A percentile compares a stretch with the other conserved stretches of the same genome.
Evolutionary conservation across 2,797 vertebrate genomes (phyloP).

Genomic region (Geotrypetes seraphini): DNA sequence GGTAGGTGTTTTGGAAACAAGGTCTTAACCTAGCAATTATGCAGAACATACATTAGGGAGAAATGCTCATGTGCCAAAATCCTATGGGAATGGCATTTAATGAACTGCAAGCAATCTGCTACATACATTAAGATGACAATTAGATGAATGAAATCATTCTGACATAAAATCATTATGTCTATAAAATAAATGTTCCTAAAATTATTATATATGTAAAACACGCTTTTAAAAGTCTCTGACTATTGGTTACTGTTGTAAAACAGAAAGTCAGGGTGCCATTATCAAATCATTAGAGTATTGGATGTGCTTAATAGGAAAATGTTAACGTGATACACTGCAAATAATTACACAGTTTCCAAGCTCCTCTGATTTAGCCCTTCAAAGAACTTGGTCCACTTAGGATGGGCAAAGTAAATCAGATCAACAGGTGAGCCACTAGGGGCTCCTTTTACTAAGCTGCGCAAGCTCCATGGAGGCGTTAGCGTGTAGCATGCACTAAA

Average conservation of each 20-base stretch:
- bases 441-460: no score
- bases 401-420: conserved; percentile 25
- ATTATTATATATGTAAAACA: conserved; percentile 1
- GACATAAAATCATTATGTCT: not conserved
- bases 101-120: not conserved
- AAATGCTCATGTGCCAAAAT: not conserved
- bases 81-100: not conserved
- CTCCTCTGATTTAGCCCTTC: no score
- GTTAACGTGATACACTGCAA: not conserved
- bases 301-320: not conserved
- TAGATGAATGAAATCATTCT: not conserved
- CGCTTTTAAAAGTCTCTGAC: no score
- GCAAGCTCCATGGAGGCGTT: no score
- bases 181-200: conserved; percentile 1
- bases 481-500: no score
- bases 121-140: not conserved
- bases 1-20: not conserved
- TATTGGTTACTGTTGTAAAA: no score
- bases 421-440: no score
- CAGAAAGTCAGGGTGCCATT: conserved; percentile 1
- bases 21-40: no score
- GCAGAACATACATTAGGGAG: not conserved
- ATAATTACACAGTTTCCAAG: conserved; percentile 3
- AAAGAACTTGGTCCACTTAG: conserved; percentile 11
- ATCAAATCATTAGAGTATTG: not conserved